Evolutionary conservation across 92 coral and sea anemone genomes (phyloP).

Genomic region (Metridium senile): DNA sequence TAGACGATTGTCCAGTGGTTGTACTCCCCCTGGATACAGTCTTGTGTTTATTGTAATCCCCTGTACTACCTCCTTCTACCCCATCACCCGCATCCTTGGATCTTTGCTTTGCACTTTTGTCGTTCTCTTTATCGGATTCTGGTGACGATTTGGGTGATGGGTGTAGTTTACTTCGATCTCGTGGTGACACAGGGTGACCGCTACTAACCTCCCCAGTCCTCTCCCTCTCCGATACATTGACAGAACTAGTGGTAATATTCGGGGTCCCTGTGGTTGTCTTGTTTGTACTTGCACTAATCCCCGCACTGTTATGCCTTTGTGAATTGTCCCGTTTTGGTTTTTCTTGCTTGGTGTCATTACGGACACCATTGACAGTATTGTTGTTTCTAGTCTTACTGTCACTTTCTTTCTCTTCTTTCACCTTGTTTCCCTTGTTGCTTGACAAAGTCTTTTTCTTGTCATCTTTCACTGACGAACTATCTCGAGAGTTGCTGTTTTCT

Average conservation of each 20-base stretch:
- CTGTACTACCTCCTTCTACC: slow-evolving; percentile 20
- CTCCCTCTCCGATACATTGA: slow-evolving; percentile 4
- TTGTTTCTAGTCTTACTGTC: slow-evolving; percentile 38
- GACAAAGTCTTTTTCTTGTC: slow-evolving; percentile 15
- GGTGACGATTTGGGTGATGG: slow-evolving; percentile 47
- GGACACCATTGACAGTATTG: slow-evolving; percentile 10
- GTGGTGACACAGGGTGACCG: slow-evolving; percentile 41
- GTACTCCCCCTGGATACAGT: slow-evolving; percentile 41
- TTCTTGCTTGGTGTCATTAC: slow-evolving; percentile 17
- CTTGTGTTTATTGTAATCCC: slow-evolving; percentile 35
- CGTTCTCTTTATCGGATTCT: slow-evolving; percentile 26
- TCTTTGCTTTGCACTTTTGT: slow-evolving; percentile 22
- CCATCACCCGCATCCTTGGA: slow-evolving; percentile 36
- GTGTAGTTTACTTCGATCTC: slow-evolving; percentile 19
- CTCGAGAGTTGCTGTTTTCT: slow-evolving; percentile 1
- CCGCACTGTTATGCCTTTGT: slow-evolving; percentile 16
- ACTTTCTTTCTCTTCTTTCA: slow-evolving; percentile 37
- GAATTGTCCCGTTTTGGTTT: slow-evolving; percentile 21
- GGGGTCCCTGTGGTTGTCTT: background rate
- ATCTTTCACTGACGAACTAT: slow-evolving; percentile 16
- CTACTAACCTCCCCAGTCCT: background rate
- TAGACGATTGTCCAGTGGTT: slow-evolving; percentile 38
- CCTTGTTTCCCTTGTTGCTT: slow-evolving; percentile 16
- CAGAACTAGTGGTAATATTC: slow-evolving; percentile 6
- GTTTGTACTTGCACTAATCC: background rate